phyloP scores from a whole-genome alignment of 2,797 vertebrate species.

The Eutrigla gurnardus region DNA sequence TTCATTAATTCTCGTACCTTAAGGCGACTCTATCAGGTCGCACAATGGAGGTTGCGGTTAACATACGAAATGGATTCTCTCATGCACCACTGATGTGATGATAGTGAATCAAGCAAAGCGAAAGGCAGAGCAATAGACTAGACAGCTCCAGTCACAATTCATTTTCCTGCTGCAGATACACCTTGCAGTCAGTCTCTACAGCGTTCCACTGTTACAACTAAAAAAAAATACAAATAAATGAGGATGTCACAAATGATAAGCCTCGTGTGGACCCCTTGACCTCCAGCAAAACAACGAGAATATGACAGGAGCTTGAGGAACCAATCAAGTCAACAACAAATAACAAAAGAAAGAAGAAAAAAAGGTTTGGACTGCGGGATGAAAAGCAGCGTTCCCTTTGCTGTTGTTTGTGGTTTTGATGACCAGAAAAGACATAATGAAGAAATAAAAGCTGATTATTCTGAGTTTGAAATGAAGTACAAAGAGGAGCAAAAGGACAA shows the following conservation, averaged over 20 bases:
- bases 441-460: background rate
- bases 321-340: conserved; percentile 17
- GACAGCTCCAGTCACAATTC: conserved; percentile 65
- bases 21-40: conserved; percentile 51
- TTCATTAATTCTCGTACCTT: conserved; percentile 44
- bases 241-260: conserved; percentile 64
- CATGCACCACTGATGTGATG: conserved; percentile 54
- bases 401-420: conserved; percentile 15
- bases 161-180: conserved; percentile 54
- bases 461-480: background rate
- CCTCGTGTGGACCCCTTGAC: conserved; percentile 27
- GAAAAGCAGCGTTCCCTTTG: background rate
- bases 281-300: conserved; percentile 36
- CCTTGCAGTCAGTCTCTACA: conserved; percentile 47
- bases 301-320: conserved; percentile 31
- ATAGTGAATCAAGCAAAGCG: conserved; percentile 59
- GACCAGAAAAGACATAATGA: background rate
- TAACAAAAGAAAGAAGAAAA: background rate
- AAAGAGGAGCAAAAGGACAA: background rate
- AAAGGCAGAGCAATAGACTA: conserved; percentile 49
- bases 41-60: conserved; percentile 45
- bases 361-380: background rate
- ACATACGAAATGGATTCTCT: conserved; percentile 63
- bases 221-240: conserved; percentile 31
- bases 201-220: conserved; percentile 19